These are phyloP conservation scores for Microctenopoma steveboyesi DNA, from an alignment of 2,797 vertebrate genomes.

Conservation along the genomic window DNA sequence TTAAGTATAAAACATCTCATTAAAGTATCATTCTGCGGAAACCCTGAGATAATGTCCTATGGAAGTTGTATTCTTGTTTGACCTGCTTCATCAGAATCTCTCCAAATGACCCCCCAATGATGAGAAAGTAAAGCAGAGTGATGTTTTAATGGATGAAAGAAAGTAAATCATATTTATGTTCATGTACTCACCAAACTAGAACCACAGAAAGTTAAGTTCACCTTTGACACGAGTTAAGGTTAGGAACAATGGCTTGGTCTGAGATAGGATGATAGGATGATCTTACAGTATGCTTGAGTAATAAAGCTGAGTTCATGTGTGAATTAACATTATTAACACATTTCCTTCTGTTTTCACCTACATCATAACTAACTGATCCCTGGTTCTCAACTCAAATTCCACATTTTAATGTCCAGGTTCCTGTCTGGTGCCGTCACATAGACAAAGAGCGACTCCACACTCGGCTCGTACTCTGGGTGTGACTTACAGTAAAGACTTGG, in stretches of 20 bases:
- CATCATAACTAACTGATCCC: background rate
- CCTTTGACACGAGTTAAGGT: background rate
- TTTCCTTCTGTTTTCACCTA: conserved; percentile 8
- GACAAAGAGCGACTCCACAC: background rate
- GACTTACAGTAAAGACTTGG: conserved; percentile 52
- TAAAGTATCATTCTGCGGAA: no score
- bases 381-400: background rate
- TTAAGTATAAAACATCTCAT: no score
- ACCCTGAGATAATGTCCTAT: no score
- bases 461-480: conserved; percentile 19
- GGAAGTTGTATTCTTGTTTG: no score
- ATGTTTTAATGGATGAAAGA: no score
- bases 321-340: conserved; percentile 7
- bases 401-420: background rate
- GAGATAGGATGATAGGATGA: background rate
- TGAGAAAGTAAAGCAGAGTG: no score
- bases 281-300: conserved; percentile 11
- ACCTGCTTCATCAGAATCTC: no score
- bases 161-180: no score
- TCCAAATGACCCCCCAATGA: no score
- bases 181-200: no score
- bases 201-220: no score
- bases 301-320: conserved; percentile 5
- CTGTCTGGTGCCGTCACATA: background rate
- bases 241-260: no score